Evolutionary conservation across 2,888 invertebrate genomes (phyloP).

Genomic region (Tachystola acroxantha): DNA sequence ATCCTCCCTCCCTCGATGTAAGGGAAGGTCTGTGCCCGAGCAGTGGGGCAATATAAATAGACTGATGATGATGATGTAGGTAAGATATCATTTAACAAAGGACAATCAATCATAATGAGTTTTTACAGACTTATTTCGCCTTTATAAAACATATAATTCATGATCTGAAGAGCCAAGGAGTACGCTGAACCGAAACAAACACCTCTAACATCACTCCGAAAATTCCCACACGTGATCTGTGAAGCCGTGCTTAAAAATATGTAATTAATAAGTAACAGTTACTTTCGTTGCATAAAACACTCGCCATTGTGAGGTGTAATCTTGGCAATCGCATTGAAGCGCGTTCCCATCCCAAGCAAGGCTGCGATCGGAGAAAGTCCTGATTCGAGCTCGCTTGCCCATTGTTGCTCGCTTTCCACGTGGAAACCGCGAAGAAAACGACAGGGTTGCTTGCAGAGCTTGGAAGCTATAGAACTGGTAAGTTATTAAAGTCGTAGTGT

Average conservation of each 20-base stretch:
- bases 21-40: too few relatives aligned
- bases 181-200: too few relatives aligned
- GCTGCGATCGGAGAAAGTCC: slow-evolving; percentile 30
- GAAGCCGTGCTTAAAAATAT: slow-evolving; percentile 19
- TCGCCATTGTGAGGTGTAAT: slow-evolving; percentile 6
- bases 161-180: too few relatives aligned
- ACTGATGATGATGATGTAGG: too few relatives aligned
- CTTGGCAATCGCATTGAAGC: slow-evolving; percentile 3
- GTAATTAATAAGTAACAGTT: slow-evolving; percentile 35
- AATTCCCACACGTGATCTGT: background rate
- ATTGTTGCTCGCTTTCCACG: slow-evolving; percentile 31
- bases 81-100: too few relatives aligned
- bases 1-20: too few relatives aligned
- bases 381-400: slow-evolving; percentile 24
- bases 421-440: slow-evolving; percentile 25
- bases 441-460: slow-evolving; percentile 8
- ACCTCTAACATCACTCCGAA: too few relatives aligned
- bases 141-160: too few relatives aligned
- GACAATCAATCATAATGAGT: too few relatives aligned
- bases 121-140: too few relatives aligned
- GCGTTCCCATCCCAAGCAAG: slow-evolving; percentile 24
- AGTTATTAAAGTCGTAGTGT: too few relatives aligned
- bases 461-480: background rate
- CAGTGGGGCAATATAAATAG: too few relatives aligned
- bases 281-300: slow-evolving; percentile 67